phyloP scores from a whole-genome alignment of 2,888 invertebrate species.

The Drosophila hawaiiensis region DNA sequence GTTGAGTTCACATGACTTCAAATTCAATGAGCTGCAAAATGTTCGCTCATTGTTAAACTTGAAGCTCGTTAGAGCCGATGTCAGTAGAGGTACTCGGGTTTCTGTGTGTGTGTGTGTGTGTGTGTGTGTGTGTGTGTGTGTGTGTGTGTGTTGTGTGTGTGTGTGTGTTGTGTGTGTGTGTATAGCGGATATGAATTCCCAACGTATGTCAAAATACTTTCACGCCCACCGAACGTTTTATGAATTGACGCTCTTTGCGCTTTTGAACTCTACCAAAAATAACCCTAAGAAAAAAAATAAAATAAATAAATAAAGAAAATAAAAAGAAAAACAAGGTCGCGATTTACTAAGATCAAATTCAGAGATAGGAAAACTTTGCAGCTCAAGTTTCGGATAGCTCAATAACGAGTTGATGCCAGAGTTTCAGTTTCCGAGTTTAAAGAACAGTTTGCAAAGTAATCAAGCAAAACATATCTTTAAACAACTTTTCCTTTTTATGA shows the following conservation, averaged over 20 bases:
- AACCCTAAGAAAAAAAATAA: slow-evolving; percentile 10
- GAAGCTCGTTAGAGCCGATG: slow-evolving; percentile 73
- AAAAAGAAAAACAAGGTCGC: slow-evolving; percentile 15
- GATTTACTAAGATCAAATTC: slow-evolving; percentile 14
- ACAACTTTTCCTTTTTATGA: slow-evolving; percentile 18
- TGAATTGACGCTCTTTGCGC: slow-evolving; percentile 76
- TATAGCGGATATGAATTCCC: slow-evolving; percentile 57
- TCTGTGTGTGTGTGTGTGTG: slow-evolving; percentile 1
- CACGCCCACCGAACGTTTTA: slow-evolving; percentile 68
- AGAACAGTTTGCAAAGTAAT: slow-evolving; percentile 41
- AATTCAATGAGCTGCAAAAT: slow-evolving; percentile 79
- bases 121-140: slow-evolving; percentile 1
- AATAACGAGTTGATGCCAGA: slow-evolving; percentile 24
- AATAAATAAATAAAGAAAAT: slow-evolving; percentile 1
- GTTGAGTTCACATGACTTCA: slow-evolving; percentile 76
- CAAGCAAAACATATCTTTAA: slow-evolving; percentile 23
- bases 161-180: slow-evolving; percentile 13
- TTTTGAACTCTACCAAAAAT: slow-evolving; percentile 59
- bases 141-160: slow-evolving; percentile 11
- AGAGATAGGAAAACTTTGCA: slow-evolving; percentile 20
- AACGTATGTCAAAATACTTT: slow-evolving; percentile 69
- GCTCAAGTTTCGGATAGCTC: slow-evolving; percentile 34
- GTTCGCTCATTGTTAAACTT: slow-evolving; percentile 77
- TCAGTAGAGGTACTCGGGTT: slow-evolving; percentile 42
- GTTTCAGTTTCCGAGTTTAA: slow-evolving; percentile 5